A percentile compares a stretch with the other conserved stretches of the same genome.
Evolutionary conservation across 2,888 invertebrate genomes (phyloP).

Genomic region (Hermaeophaga mercurialis): DNA sequence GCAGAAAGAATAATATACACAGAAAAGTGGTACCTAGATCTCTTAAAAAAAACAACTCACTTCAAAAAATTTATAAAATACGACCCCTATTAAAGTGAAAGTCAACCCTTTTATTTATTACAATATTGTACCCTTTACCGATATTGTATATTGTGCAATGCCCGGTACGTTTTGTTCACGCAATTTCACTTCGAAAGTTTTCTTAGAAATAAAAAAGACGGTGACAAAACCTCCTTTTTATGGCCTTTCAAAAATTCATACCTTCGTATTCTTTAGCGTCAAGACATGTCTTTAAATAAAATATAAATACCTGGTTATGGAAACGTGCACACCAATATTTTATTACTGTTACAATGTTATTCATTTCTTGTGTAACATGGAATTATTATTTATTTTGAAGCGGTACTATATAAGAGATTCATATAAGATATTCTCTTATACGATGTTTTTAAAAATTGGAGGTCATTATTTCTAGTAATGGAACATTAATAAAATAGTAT

Average conservation of each 20-base stretch:
- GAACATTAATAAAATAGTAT: too few relatives aligned
- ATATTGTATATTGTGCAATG: conserved; percentile 24
- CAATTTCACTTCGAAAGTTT: conserved; percentile 29
- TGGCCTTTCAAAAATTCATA: conserved; percentile 16
- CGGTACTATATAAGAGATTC: too few relatives aligned
- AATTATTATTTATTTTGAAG: too few relatives aligned
- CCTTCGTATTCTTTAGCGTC: conserved; percentile 9
- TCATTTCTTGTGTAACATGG: too few relatives aligned
- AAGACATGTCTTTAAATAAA: conserved; percentile 9
- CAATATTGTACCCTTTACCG: conserved; percentile 7
- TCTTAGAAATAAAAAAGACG: conserved; percentile 12
- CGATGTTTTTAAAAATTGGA: too few relatives aligned
- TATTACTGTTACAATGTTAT: background rate
- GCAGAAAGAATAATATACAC: too few relatives aligned
- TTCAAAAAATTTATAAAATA: conserved; percentile 7
- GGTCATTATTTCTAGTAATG: too few relatives aligned
- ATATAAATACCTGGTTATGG: conserved; percentile 14
- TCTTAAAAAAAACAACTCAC: too few relatives aligned
- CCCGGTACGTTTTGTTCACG: conserved; percentile 18
- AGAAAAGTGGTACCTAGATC: too few relatives aligned
- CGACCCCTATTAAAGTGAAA: conserved; percentile 30
- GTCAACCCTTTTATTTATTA: conserved; percentile 24
- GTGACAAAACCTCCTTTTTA: conserved; percentile 7
- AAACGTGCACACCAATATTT: conserved; percentile 2
- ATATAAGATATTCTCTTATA: too few relatives aligned